A percentile compares a stretch with the other conserved stretches of the same genome.
Conservation (phyloP, 2,888 invertebrate genomes). For the Sinodicranocentrus sp. region DNA sequence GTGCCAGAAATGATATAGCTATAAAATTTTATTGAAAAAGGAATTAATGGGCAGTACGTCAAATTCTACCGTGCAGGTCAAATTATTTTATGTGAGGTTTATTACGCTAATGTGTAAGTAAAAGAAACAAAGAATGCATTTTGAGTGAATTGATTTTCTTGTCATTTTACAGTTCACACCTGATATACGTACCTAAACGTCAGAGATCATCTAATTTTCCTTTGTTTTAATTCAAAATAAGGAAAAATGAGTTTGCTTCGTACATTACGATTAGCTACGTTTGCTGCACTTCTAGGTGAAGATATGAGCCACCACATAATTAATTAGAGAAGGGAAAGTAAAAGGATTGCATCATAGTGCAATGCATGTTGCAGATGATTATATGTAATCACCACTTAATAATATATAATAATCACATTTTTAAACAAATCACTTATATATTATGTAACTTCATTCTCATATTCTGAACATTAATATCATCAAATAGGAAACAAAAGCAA, state of each 20-base stretch:
- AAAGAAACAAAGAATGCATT: background rate
- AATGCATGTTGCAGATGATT: too few relatives aligned
- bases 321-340: constrained; percentile 12
- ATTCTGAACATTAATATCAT: too few relatives aligned
- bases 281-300: too few relatives aligned
- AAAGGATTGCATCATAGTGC: background rate
- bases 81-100: too few relatives aligned
- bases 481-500: too few relatives aligned
- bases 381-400: background rate
- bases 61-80: too few relatives aligned
- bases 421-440: constrained; percentile 5
- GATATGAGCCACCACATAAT: too few relatives aligned
- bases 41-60: too few relatives aligned
- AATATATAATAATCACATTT: background rate
- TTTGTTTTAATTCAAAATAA: background rate
- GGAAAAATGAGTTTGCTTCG: background rate
- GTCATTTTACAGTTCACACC: constrained; percentile 23
- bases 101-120: too few relatives aligned
- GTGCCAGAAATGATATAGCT: too few relatives aligned
- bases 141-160: constrained; percentile 4
- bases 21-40: too few relatives aligned
- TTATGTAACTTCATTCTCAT: constrained; percentile 9
- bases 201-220: constrained; percentile 3
- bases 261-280: too few relatives aligned
- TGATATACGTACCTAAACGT: background rate